Base-by-base conservation (phyloP, 2,888 invertebrate species). In the Phengaris alcon region DNA sequence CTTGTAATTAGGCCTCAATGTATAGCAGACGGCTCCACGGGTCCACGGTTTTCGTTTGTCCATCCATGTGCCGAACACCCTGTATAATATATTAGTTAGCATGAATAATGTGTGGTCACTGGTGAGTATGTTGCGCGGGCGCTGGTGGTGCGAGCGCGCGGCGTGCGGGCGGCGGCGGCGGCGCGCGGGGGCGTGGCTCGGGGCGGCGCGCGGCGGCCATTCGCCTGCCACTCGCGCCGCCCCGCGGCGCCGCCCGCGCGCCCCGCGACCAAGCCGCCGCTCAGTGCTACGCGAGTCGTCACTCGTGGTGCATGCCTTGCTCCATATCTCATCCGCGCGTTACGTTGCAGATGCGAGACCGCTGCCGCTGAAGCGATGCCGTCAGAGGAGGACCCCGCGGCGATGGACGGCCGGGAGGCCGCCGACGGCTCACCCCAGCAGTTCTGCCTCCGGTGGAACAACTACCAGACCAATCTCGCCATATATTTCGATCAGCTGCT, bases 401-500 rank as follows among this genome's bases (percentile, higher is more conserved):
- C 87, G 81, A 82, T 82, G 91, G 91, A 91, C 86, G 87, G 88
- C 85, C 89, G 90, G 82, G 91, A 90, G 75, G 82, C 84, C 80
- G 84, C 82, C 83, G 87, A 87, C 82, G 90, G 88, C 82, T 96
- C 96, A 86, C 97, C 97, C 93, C 97, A 97, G 94, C 97, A 97
- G 88, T 98, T 97, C 92, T 98, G 97, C 90, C 94, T 98, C 84
- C 95, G 97, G 79, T 98, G 98, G 98, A 98, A 98, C 94, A 98
- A 98, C 91, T 98, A 98, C 90, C 97, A 97, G 90, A 96, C 96
- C 83, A 98, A 98, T 88, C 91, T 98, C 84, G 97, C 97, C 82
- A 97, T 96, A 93, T 96, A 97, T 84, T 97, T 98, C 94, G 97
- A 97, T 88, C 97, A 97, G 90, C 95, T 98, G 81, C 94, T 98